Conservation (phyloP, 1,140 invertebrate species). For the Lucilia cuprina region DNA sequence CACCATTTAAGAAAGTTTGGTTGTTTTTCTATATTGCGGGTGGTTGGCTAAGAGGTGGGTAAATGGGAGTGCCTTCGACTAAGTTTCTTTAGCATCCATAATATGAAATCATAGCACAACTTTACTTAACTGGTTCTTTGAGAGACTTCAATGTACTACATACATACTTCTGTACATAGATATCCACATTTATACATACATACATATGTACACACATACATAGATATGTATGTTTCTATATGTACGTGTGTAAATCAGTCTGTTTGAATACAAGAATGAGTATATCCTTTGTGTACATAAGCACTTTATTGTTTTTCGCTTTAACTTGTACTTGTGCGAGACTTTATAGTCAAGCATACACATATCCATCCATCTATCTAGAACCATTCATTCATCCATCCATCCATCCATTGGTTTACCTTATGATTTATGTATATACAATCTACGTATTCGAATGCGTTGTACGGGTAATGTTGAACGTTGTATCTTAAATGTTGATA, state of each 20-base stretch:
- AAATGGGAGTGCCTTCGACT: neutral
- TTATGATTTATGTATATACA: neutral
- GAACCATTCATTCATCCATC: neutral
- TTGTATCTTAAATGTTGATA: neutral
- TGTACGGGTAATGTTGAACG: neutral
- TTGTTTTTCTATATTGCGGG: neutral
- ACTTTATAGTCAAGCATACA: neutral
- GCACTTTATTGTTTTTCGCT: conserved; percentile 59
- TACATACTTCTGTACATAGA: too few relatives aligned
- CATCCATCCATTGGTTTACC: neutral
- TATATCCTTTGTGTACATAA: conserved; percentile 61
- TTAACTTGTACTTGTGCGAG: conserved; percentile 20
- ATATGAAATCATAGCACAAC: neutral
- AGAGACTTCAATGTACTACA: conserved; percentile 6
- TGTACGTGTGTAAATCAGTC: conserved; percentile 28
- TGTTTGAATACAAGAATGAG: conserved; percentile 45
- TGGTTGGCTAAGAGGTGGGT: neutral
- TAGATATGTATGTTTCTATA: neutral
- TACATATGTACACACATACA: neutral
- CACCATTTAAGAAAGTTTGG: neutral
- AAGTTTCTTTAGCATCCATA: neutral
- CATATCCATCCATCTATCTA: neutral
- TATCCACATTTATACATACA: too few relatives aligned
- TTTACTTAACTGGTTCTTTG: conserved; percentile 7
- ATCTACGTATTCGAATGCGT: neutral